Percentiles rank a stretch among this genome's conserved stretches.
Conservation (phyloP, 2,113 vertebrate genomes). For the Machaerirhynchus nigripectus region DNA sequence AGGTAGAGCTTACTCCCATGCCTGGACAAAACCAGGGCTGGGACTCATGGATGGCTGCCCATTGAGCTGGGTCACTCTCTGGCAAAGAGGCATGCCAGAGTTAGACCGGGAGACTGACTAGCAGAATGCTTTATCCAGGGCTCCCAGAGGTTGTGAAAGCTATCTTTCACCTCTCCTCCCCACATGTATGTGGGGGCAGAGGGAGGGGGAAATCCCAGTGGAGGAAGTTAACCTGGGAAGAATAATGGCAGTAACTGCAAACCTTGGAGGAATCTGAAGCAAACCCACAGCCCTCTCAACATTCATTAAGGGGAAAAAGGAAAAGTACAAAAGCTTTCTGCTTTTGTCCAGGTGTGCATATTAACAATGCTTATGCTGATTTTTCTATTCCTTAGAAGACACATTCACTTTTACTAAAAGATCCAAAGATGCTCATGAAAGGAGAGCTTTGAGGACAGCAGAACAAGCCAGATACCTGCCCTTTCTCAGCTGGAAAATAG, state of each 20-base stretch:
- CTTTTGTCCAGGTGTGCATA: neutral
- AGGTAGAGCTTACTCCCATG: neutral
- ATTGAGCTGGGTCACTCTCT: neutral
- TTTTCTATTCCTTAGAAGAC: neutral
- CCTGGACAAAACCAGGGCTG: neutral
- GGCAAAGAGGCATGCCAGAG: neutral
- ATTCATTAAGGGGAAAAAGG: neutral
- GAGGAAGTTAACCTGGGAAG: neutral
- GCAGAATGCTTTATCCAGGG: neutral
- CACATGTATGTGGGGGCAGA: rapidly evolving
- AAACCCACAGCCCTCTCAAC: neutral
- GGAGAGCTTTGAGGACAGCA: neutral
- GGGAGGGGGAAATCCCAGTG: neutral
- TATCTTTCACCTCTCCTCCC: neutral
- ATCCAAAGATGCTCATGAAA: neutral
- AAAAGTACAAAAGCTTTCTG: neutral
- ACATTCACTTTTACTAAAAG: neutral
- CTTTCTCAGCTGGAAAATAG: neutral
- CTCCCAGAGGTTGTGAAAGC: neutral
- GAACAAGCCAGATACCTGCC: neutral
- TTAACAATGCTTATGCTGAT: neutral
- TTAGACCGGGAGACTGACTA: rapidly evolving
- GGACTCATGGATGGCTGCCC: rapidly evolving
- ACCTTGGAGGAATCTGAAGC: neutral
- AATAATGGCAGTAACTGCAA: neutral